These are phyloP conservation scores for Clanis bilineata DNA, from an alignment of 2,888 invertebrate species.

Conservation along the genomic window DNA sequence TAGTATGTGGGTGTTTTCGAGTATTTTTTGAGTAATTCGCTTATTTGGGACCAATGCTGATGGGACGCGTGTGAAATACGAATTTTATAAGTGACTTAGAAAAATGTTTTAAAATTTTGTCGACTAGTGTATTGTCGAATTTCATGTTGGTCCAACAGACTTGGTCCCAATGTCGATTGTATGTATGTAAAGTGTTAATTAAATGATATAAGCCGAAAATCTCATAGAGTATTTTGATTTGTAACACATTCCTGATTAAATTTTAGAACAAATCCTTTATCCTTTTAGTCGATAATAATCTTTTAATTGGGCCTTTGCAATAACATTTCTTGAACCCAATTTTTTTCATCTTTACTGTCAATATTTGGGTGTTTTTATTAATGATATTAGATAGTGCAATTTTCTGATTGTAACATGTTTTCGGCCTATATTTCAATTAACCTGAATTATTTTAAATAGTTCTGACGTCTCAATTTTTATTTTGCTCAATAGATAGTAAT, in stretches of 20 bases:
- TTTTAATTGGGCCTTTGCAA: slow-evolving; percentile 2
- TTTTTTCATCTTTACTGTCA: not conserved
- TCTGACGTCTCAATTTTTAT: slow-evolving; percentile 19
- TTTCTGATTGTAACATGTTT: slow-evolving; percentile 20
- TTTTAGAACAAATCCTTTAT: slow-evolving; percentile 1
- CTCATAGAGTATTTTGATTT: slow-evolving; percentile 13
- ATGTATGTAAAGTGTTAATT: slow-evolving; percentile 14
- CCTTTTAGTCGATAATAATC: not conserved
- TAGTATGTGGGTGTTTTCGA: too few relatives aligned
- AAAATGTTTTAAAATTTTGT: not conserved
- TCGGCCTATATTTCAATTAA: slow-evolving; percentile 16
- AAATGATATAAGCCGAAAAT: slow-evolving; percentile 14
- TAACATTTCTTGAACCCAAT: not conserved
- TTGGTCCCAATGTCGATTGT: slow-evolving; percentile 3
- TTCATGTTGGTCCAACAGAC: not conserved
- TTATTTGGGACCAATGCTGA: not conserved
- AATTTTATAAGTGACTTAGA: not conserved
- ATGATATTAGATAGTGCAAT: slow-evolving; percentile 4
- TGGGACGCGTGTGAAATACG: not conserved
- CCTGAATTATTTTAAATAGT: slow-evolving; percentile 19
- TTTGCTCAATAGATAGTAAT: slow-evolving; percentile 6
- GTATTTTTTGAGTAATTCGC: slow-evolving; percentile 3
- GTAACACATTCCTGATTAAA: slow-evolving; percentile 9
- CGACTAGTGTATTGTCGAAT: not conserved
- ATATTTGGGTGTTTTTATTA: not conserved